Base-by-base conservation (phyloP, 2,113 vertebrate genomes). In the Hydropotes inermis region DNA sequence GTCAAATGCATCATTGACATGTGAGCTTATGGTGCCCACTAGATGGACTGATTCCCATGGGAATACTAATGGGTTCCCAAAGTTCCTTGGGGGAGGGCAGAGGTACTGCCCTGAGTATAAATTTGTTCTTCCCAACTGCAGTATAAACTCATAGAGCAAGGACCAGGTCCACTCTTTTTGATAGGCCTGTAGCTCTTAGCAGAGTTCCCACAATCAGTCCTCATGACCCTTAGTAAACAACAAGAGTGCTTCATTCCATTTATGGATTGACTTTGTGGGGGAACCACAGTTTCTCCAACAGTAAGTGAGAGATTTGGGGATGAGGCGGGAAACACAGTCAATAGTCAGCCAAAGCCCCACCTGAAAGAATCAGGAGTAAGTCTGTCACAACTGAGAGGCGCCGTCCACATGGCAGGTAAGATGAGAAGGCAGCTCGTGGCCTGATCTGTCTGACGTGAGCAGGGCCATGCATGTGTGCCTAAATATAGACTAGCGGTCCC, bases 1-100 rank as follows among this genome's bases (percentile, higher is more conserved):
- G 79, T 93, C 91, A 95, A 39, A 78, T 60, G 36, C 82, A 55
- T 97, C 50, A 10, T 55, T 98, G 83, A 87, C 39, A 19, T 78
- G n/a, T 61, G 88, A 95, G 76, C 33, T 91, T 87, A 58, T 27
- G 15, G 58, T 43, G 5, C 85, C 10, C 2, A 15, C 14, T 92
- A 4, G 64, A 90, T 58, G 16, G 64, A 47, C 4, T 54, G 74
- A 81, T 87, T 95, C 74, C 64, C 76, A 3, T 15, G 28, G 47
- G 81, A 92, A 84, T 58, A 33, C 61, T 55, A 83, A 27, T 94
- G 50, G 16, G 5, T 89, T 86, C 50, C 61, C 70, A 45, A 1
- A 87, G 50, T 83, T 83, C 88, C 74, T 81, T 25, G 23, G 45
- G 55, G 19, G 30, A 67, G 36, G 82, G 43, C 11, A 11, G 28